Conservation (phyloP, 1,140 invertebrate genomes). For the Myzus persicae region DNA sequence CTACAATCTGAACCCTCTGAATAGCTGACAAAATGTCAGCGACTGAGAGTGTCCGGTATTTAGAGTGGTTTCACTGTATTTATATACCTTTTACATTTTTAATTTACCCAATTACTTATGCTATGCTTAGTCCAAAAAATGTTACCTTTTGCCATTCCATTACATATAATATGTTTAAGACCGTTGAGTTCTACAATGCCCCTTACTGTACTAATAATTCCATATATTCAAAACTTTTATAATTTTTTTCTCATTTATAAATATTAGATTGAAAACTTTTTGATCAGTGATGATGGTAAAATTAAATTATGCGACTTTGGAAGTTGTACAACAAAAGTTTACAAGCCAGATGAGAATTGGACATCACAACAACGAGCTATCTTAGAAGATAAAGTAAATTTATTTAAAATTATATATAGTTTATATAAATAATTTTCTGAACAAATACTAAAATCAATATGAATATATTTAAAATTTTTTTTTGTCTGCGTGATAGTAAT, state of each 20-base stretch:
- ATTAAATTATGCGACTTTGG: slow-evolving; percentile 99
- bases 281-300: slow-evolving; percentile 80
- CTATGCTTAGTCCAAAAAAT: background rate
- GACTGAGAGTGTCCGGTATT: too few relatives aligned
- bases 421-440: background rate
- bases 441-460: background rate
- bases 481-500: background rate
- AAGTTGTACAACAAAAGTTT: slow-evolving; percentile 87
- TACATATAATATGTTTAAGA: background rate
- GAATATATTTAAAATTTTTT: background rate
- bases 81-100: background rate
- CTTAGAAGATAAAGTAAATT: slow-evolving; percentile 89
- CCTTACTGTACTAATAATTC: background rate
- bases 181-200: background rate
- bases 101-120: background rate
- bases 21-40: too few relatives aligned
- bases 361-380: slow-evolving; percentile 87
- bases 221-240: background rate
- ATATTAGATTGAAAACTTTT: slow-evolving; percentile 73
- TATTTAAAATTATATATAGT: background rate
- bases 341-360: slow-evolving; percentile 88
- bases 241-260: slow-evolving; percentile 35
- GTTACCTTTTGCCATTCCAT: background rate
- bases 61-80: background rate
- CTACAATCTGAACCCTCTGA: too few relatives aligned